Evolutionary conservation across 1,140 invertebrate genomes (phyloP).

Genomic region (Rhopalosiphum maidis): DNA sequence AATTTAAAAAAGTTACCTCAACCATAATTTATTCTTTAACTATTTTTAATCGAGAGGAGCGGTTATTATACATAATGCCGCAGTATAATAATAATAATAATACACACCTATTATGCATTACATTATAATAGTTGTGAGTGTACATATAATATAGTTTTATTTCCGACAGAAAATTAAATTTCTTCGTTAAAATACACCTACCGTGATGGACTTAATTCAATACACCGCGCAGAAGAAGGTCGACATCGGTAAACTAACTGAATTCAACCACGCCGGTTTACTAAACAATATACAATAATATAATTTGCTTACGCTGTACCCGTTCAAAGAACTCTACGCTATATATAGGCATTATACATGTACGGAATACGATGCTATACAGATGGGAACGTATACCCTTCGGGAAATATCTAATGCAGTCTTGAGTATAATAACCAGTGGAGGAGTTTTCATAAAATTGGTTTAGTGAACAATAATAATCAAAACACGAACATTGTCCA

Average conservation of each 20-base stretch:
- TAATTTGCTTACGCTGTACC: not conserved
- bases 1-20: not conserved
- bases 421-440: not conserved
- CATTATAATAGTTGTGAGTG: not conserved
- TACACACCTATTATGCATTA: not conserved
- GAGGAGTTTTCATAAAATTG: constrained; percentile 11
- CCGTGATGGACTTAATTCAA: constrained; percentile 2
- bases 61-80: not conserved
- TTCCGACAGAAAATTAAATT: not conserved
- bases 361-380: not conserved
- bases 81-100: not conserved
- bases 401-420: not conserved
- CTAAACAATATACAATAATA: constrained; percentile 35
- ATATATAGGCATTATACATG: not conserved
- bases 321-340: not conserved
- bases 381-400: not conserved
- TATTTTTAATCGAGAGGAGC: not conserved
- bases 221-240: not conserved
- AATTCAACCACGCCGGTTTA: not conserved
- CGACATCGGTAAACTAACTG: constrained; percentile 21
- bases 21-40: not conserved
- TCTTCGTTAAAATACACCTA: not conserved
- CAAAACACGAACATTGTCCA: not conserved
- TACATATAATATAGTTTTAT: not conserved
- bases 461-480: not conserved